Evolutionary conservation across 2,797 vertebrate genomes (phyloP).

Genomic region (Xenops minutus): DNA sequence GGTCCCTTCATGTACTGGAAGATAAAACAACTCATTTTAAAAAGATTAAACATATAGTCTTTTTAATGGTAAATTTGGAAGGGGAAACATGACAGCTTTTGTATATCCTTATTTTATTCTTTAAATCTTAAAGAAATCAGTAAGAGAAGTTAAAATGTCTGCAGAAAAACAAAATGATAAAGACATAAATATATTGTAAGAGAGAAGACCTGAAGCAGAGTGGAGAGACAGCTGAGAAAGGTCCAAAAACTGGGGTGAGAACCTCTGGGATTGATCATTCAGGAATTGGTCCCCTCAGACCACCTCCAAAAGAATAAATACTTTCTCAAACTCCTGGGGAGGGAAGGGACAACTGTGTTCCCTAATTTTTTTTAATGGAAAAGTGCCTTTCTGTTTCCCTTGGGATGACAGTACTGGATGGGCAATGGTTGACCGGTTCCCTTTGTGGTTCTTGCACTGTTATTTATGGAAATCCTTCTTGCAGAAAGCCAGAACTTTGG

Average conservation of each 20-base stretch:
- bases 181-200: not conserved
- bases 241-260: not conserved
- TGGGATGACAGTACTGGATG: not conserved
- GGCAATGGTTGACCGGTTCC: not conserved
- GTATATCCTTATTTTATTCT: not conserved
- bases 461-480: not conserved
- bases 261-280: not conserved
- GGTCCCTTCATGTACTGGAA: not conserved
- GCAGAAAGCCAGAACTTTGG: not conserved
- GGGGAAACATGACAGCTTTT: not conserved
- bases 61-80: not conserved
- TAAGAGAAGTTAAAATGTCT: not conserved
- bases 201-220: not conserved
- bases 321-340: not conserved
- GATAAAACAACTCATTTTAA: not conserved
- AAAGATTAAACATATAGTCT: not conserved
- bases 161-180: not conserved
- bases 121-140: not conserved
- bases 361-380: not conserved
- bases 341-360: not conserved
- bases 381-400: not conserved
- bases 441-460: not conserved
- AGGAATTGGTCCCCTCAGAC: not conserved
- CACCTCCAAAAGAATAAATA: not conserved
- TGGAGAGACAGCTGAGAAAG: not conserved